Conservation (phyloP, 2,888 invertebrate genomes). For the Xylocampa areola region DNA sequence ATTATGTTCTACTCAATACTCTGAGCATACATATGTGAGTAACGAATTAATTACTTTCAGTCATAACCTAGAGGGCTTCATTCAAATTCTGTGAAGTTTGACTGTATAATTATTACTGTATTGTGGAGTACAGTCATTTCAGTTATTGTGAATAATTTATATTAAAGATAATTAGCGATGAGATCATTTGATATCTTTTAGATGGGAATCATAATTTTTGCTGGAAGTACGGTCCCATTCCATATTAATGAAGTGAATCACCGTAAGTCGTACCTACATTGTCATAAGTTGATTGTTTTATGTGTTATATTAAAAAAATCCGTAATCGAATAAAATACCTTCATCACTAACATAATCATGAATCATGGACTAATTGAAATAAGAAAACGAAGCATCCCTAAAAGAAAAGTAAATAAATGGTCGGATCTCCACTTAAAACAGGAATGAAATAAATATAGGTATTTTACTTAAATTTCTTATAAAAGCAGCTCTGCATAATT, state of each 20-base stretch:
- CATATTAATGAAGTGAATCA: slow-evolving; percentile 34
- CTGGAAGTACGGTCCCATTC: slow-evolving; percentile 27
- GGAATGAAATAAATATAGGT: too few species aligned
- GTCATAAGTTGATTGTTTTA: slow-evolving; percentile 14
- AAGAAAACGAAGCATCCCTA: too few species aligned
- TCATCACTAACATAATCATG: too few species aligned
- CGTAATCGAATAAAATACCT: background rate
- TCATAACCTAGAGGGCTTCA: slow-evolving; percentile 61
- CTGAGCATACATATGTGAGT: slow-evolving; percentile 66
- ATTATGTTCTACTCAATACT: slow-evolving; percentile 72
- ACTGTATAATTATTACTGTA: slow-evolving; percentile 36
- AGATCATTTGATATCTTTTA: slow-evolving; percentile 41
- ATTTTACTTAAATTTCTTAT: too few species aligned
- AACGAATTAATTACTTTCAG: slow-evolving; percentile 68
- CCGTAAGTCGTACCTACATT: too few species aligned
- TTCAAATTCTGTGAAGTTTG: slow-evolving; percentile 39
- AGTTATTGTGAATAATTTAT: slow-evolving; percentile 33
- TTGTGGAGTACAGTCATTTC: slow-evolving; percentile 33
- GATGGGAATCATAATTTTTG: slow-evolving; percentile 39
- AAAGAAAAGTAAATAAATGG: too few species aligned
- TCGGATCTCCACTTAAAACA: too few species aligned
- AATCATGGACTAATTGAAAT: too few species aligned
- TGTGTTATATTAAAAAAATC: slow-evolving; percentile 7
- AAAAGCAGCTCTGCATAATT: too few species aligned
- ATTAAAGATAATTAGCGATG: slow-evolving; percentile 40